These are phyloP conservation scores for Pararge aegeria DNA, from an alignment of 1,140 invertebrate species.

Conservation along the genomic window DNA sequence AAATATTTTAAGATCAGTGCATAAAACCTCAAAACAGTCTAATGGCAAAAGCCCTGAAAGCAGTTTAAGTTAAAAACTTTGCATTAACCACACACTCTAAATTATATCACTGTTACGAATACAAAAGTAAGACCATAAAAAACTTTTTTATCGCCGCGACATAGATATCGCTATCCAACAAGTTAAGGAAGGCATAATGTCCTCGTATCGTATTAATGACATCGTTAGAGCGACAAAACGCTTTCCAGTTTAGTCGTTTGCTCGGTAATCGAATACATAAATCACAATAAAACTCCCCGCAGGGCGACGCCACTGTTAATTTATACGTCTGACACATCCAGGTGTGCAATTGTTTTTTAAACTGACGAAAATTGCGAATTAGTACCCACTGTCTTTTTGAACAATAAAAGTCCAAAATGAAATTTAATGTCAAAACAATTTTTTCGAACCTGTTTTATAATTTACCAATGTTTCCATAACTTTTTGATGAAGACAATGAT, in stretches of 20 bases:
- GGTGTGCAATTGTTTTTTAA: slow-evolving; percentile 3
- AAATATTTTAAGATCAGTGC: too few relatives aligned
- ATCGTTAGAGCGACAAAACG: slow-evolving; percentile 47
- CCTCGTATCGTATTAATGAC: slow-evolving; percentile 50
- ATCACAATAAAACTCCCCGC: slow-evolving; percentile 67
- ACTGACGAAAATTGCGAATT: not conserved
- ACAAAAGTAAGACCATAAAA: slow-evolving; percentile 4
- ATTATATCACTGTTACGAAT: not conserved
- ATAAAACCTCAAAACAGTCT: too few relatives aligned
- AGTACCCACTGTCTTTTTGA: not conserved
- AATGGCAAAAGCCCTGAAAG: too few relatives aligned
- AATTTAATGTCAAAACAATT: too few relatives aligned
- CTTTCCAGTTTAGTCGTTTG: slow-evolving; percentile 54
- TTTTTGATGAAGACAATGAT: too few relatives aligned
- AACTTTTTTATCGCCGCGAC: not conserved
- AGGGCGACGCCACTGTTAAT: slow-evolving; percentile 32
- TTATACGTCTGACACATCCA: slow-evolving; percentile 5
- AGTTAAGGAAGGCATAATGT: slow-evolving; percentile 21
- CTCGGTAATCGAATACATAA: slow-evolving; percentile 64
- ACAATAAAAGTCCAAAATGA: not conserved
- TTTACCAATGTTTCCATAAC: too few relatives aligned
- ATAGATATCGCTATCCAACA: slow-evolving; percentile 8
- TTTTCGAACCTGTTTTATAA: too few relatives aligned
- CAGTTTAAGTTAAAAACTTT: too few relatives aligned
- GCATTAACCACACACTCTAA: not conserved